Evolutionary conservation across 2,113 vertebrate genomes (phyloP).

Genomic region (Sebastes fasciatus): DNA sequence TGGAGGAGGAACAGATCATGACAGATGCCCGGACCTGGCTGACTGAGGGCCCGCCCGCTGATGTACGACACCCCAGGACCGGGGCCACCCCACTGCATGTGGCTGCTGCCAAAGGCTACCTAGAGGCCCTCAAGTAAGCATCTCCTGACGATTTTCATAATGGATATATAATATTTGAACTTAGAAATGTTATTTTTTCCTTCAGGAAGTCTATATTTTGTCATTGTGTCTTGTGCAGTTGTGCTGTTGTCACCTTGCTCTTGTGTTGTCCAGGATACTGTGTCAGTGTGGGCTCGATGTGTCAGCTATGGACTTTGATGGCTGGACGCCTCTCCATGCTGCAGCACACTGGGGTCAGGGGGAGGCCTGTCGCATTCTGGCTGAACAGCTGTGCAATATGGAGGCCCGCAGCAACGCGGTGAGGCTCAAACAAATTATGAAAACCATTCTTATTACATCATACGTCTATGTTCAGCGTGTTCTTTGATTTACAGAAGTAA

Average conservation of each 20-base stretch:
- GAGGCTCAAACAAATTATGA: constrained; percentile 59
- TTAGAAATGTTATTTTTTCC: background rate
- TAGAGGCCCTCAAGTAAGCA: constrained; percentile 93
- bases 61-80: constrained; percentile 87
- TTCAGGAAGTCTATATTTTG: background rate
- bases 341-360: constrained; percentile 95
- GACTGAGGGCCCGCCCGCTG: constrained; percentile 87
- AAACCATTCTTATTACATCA: accelerated
- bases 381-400: constrained; percentile 94
- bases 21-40: constrained; percentile 92
- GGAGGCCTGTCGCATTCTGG: constrained; percentile 91
- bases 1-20: constrained; percentile 94
- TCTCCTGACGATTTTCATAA: background rate
- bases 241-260: constrained; percentile 3
- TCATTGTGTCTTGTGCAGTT: background rate
- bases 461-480: accelerated
- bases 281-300: constrained; percentile 93
- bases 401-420: constrained; percentile 93
- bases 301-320: constrained; percentile 90
- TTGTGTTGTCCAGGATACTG: constrained; percentile 84
- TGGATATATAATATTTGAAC: background rate
- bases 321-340: constrained; percentile 95
- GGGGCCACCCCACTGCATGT: constrained; percentile 94
- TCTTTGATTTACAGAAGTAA: background rate
- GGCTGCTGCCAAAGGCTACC: constrained; percentile 94